Base-by-base conservation (phyloP, 2,888 invertebrate genomes). In the Mayetiola destructor region DNA sequence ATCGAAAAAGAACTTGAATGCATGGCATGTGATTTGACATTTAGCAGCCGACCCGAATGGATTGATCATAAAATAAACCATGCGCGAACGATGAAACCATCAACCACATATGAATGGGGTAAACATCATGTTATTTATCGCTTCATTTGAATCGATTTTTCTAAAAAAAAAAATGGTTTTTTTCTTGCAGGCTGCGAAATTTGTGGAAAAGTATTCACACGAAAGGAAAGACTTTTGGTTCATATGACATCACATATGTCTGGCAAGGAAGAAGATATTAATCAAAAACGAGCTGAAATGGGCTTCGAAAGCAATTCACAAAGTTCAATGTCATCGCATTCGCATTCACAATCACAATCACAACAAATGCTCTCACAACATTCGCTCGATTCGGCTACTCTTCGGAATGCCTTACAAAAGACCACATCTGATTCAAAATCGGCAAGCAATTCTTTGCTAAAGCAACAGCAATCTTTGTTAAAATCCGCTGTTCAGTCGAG, bases 181-280 rank as follows among this genome's bases (percentile, higher is more conserved):
- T n/a, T n/a, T n/a, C n/a, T n/a, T n/a, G n/a, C n/a, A n/a, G n/a
- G 69, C 58, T 73, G 73, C 60, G 73, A 72, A 57, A 64, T 73
- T 52, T 73, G 73, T 58, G 70, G 71, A 32, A 68, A 69, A 52
- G 68, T 71, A 59, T 65, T 73, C 56, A 71, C 72, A 27, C 67
- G 73, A 36, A 72, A 71, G 55, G 73, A 73, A 62, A 70, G 72
- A 59, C 64, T 73, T 14, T 64, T 73, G 54, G 70, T 72, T 63
- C 73, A 73, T 60, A 68, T 73, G 60, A 65, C 69, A 57, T 68
- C 68, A 56, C 73, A 73, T 61, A 65, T 72, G 57, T 71, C 69
- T 32, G 32, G 53, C 30, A 9, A 23, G 57, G 70, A 71, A 42
- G 60, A 61, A 20, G 58, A 64, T 58, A 54, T 60, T 59, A n/a